Base-by-base conservation (phyloP, 2,888 invertebrate species). In the Cerastis rubricosa region DNA sequence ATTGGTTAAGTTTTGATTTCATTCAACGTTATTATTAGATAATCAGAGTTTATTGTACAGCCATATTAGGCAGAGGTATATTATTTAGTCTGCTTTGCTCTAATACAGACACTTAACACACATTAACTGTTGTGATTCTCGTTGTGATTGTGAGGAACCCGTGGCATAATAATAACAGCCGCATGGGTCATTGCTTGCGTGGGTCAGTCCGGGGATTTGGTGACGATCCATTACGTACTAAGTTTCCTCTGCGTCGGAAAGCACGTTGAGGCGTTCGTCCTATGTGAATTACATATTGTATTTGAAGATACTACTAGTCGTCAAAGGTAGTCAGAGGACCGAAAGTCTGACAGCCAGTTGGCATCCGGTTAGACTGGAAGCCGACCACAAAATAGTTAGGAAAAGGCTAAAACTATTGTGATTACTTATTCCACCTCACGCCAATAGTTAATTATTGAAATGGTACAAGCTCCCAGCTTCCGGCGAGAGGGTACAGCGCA, bases 1-100 rank as follows among this genome's bases (percentile, higher is more conserved):
- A 78, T 71, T 80, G n/a, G 64, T 65, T 17, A 65, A 49, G 57
- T 80, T 80, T 25, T 45, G 57, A 78, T 78, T 78, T 49, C 43
- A 49, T 64, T 45, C 43, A 25, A 72, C 7, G 47, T 49, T 57
- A 43, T 54, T 71, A 71, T 47, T 64, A 47, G 25, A 67, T 63
- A 7, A 63, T 51, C 6, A 63, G 54, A 45, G 61, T 63, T 54
- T 68, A 22, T 63, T 25, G 19, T 61, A 12, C 19, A 17, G 7
- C 0, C 12, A 29, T 22, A 49, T 49, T 29, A 29, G 3, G 11
- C 12, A 45, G 59, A 29, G 8, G 29, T 29, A 12, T 63, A 57
- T n/a, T 29, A 43, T 22, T 54, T 19, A 19, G 14, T 22, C 63
- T 45, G 22, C 14, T 57, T 57, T 25, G 12, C 57, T 57, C 14